phyloP scores from a whole-genome alignment of 2,113 vertebrate genomes.

The Peromyscus californicus region DNA sequence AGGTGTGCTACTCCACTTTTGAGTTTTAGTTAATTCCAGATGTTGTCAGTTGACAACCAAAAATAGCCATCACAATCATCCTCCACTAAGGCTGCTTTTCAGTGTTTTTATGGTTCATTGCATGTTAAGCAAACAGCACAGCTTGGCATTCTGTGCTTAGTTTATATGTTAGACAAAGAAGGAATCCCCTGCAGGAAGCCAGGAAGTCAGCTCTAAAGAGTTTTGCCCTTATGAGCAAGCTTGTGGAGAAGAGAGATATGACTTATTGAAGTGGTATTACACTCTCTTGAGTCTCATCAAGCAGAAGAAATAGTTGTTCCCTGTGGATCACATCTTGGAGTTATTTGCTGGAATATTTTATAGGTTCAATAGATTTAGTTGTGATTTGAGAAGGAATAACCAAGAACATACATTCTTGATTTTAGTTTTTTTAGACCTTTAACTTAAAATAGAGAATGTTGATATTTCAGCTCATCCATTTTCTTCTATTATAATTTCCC shows the following conservation, averaged over 20 bases:
- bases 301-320: neutral
- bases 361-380: neutral
- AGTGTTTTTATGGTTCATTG: neutral
- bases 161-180: neutral
- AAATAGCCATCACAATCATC: neutral
- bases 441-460: neutral
- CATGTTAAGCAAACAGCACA: neutral
- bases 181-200: neutral
- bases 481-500: neutral
- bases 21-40: neutral
- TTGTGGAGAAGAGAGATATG: neutral
- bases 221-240: neutral
- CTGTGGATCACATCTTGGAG: neutral
- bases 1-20: neutral
- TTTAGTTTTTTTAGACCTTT: neutral
- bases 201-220: neutral
- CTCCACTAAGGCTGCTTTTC: neutral
- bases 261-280: neutral
- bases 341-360: slow-evolving; percentile 9
- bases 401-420: neutral
- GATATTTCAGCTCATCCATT: slow-evolving; percentile 11
- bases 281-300: neutral
- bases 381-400: neutral
- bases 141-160: slow-evolving; percentile 17
- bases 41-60: neutral